A percentile compares a stretch with the other conserved stretches of the same genome.
Conservation (phyloP, 2,797 vertebrate species). For the Danio jaintianensis region DNA sequence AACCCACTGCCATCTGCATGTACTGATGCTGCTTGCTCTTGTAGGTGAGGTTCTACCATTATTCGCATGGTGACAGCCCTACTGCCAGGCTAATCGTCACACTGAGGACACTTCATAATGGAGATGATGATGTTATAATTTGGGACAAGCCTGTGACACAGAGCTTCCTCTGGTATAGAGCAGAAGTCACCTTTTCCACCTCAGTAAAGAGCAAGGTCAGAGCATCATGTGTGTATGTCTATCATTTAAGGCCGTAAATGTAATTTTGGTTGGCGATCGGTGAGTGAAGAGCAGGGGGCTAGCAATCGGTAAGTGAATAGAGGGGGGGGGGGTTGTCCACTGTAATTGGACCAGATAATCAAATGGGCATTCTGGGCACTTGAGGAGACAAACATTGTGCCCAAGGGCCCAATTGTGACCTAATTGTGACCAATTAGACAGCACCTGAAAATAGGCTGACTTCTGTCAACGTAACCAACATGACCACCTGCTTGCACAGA, state of each 20-base stretch:
- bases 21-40: neutral
- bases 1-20: neutral
- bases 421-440: too few relatives aligned
- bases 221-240: neutral
- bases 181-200: conserved; percentile 71
- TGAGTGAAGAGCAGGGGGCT: too few relatives aligned
- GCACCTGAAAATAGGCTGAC: too few relatives aligned
- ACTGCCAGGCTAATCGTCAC: conserved; percentile 59
- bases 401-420: too few relatives aligned
- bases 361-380: too few relatives aligned
- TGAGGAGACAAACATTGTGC: too few relatives aligned
- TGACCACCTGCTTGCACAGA: too few relatives aligned
- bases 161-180: conserved; percentile 76
- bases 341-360: too few relatives aligned
- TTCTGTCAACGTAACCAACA: too few relatives aligned
- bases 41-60: conserved; percentile 79
- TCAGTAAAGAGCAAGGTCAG: conserved; percentile 74
- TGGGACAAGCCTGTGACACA: conserved; percentile 64
- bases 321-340: too few relatives aligned
- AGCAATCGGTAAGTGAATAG: too few relatives aligned
- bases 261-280: too few relatives aligned
- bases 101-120: conserved; percentile 65
- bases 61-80: conserved; percentile 63
- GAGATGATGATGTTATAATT: conserved; percentile 64
- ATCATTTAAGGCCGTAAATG: neutral